Evolutionary conservation across 2,888 invertebrate genomes (phyloP).

Genomic region (Ormyrus pomaceus): DNA sequence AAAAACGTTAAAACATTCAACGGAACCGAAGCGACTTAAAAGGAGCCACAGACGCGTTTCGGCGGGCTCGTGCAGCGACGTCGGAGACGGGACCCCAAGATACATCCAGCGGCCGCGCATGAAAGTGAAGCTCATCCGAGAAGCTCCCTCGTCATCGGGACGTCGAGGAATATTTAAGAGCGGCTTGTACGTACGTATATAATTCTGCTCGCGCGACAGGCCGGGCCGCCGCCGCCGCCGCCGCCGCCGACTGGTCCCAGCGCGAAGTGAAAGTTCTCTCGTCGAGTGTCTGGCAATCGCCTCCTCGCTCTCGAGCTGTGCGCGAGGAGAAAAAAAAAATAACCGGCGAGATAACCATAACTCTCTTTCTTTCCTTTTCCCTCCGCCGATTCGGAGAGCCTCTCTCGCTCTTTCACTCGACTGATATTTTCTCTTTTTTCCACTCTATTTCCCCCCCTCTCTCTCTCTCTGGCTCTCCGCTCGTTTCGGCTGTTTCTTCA

Average conservation of each 20-base stretch:
- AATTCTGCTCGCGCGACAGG: conserved; percentile 60
- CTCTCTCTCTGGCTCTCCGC: conserved; percentile 52
- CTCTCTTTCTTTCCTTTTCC: conserved; percentile 32
- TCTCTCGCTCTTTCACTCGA: not conserved
- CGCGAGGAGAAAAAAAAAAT: not conserved
- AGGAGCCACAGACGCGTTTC: too few relatives aligned
- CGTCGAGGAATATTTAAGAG: conserved; percentile 25
- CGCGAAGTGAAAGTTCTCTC: too few relatives aligned
- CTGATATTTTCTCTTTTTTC: conserved; percentile 44
- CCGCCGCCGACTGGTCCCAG: too few relatives aligned
- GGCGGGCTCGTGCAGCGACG: too few relatives aligned
- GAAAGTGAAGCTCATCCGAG: conserved; percentile 39
- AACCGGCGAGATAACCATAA: conserved; percentile 32
- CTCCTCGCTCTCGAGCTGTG: conserved; percentile 2
- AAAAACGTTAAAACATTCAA: not conserved
- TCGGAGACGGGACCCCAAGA: not conserved
- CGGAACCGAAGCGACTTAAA: too few relatives aligned
- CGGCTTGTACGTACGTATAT: conserved; percentile 48
- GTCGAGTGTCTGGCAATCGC: not conserved
- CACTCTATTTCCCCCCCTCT: conserved; percentile 18
- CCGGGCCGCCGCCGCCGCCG: too few relatives aligned
- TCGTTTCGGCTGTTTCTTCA: not conserved
- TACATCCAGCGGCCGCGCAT: conserved; percentile 6
- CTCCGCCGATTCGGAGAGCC: conserved; percentile 5
- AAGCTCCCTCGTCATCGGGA: not conserved